phyloP scores from a whole-genome alignment of 2,888 invertebrate genomes.

The Hirudinaria manillensis region DNA sequence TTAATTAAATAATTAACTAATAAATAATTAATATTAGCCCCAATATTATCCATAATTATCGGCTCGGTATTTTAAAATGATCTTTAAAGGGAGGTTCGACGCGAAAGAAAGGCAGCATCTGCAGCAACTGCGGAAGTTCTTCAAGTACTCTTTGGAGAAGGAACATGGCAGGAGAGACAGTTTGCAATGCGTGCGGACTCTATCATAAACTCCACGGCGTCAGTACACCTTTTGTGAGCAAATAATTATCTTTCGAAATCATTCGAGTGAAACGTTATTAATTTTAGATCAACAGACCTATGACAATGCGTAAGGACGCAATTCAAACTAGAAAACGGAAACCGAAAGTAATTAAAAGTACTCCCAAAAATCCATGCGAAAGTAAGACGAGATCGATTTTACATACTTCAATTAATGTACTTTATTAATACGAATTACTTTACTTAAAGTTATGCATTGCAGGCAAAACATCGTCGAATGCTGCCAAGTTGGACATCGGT shows the following conservation, averaged over 20 bases:
- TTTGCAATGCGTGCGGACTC: slow-evolving; percentile 40
- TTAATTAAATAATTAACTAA: too few species aligned
- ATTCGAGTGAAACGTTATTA: neutral
- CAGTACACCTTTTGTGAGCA: slow-evolving; percentile 17
- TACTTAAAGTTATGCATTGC: neutral
- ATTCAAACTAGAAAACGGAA: slow-evolving; percentile 39
- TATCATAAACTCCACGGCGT: slow-evolving; percentile 40
- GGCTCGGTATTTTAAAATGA: neutral
- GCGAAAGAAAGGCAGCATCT: slow-evolving; percentile 35
- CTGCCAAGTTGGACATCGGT: too few species aligned
- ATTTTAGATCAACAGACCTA: slow-evolving; percentile 37
- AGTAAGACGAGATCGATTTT: neutral
- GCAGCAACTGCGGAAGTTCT: slow-evolving; percentile 38
- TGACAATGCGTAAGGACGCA: slow-evolving; percentile 39
- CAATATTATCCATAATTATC: too few species aligned
- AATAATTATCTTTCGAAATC: neutral
- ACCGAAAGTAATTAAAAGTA: slow-evolving; percentile 35
- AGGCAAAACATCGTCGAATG: too few species aligned
- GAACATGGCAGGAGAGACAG: slow-evolving; percentile 38
- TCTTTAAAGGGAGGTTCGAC: neutral
- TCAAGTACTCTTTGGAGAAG: slow-evolving; percentile 40
- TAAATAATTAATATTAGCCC: too few species aligned
- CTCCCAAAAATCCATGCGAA: neutral
- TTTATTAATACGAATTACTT: too few species aligned
- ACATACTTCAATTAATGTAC: neutral